Conservation (phyloP, 1,140 invertebrate species). For the Centruroides sculpturatus region DNA sequence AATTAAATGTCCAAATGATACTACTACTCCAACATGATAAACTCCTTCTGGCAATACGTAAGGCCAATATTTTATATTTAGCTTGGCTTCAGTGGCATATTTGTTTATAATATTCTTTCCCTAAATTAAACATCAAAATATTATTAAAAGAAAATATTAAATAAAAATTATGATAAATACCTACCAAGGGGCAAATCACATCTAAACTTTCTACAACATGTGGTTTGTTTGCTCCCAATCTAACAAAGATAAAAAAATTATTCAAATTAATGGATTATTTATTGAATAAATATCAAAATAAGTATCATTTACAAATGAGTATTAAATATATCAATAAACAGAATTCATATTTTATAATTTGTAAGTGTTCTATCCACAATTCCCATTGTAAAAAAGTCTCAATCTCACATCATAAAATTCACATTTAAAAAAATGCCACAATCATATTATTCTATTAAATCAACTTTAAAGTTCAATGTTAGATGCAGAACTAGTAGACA, state of each 20-base stretch:
- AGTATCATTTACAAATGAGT: too few species aligned
- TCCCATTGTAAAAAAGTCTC: too few species aligned
- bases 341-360: too few species aligned
- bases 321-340: too few species aligned
- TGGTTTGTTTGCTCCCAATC: not conserved
- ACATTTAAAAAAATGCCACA: too few species aligned
- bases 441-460: too few species aligned
- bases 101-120: slow-evolving; percentile 16
- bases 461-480: too few species aligned
- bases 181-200: slow-evolving; percentile 6
- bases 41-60: slow-evolving; percentile 12
- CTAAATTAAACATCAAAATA: not conserved
- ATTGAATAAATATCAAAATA: not conserved
- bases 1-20: slow-evolving; percentile 33
- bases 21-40: slow-evolving; percentile 33
- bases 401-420: too few species aligned
- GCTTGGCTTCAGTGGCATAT: slow-evolving; percentile 19
- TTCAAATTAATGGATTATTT: not conserved
- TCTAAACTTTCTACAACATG: slow-evolving; percentile 1
- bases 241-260: not conserved
- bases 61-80: slow-evolving; percentile 26
- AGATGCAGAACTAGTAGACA: too few species aligned
- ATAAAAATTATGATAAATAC: not conserved
- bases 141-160: not conserved
- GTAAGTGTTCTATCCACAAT: too few species aligned